phyloP scores from a whole-genome alignment of 1,140 invertebrate species.

The Drosophila prosaltans region DNA sequence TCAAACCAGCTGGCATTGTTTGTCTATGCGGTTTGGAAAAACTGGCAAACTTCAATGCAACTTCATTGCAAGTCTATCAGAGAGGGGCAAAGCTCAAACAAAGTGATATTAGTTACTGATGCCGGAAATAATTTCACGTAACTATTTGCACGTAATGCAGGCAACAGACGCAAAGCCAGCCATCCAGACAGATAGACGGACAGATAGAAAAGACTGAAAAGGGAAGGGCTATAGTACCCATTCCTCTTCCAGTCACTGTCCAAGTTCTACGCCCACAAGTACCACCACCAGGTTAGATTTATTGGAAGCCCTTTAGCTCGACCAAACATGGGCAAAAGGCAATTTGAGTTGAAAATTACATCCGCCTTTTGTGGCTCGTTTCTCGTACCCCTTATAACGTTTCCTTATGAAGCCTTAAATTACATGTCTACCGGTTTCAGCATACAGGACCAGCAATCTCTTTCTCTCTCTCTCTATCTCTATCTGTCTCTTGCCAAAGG shows the following conservation, averaged over 20 bases:
- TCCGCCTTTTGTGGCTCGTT: slow-evolving; percentile 44
- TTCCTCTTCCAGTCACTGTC: neutral
- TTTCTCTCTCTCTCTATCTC: neutral
- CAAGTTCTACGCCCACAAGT: neutral
- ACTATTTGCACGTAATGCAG: slow-evolving; percentile 72
- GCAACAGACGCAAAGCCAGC: neutral
- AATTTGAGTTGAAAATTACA: slow-evolving; percentile 67
- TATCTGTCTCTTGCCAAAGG: neutral
- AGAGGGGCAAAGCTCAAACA: slow-evolving; percentile 44
- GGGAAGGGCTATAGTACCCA: slow-evolving; percentile 15
- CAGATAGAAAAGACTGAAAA: slow-evolving; percentile 7
- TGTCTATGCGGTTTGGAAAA: slow-evolving; percentile 39
- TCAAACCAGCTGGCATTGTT: slow-evolving; percentile 15
- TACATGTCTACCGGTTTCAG: slow-evolving; percentile 8
- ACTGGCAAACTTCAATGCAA: slow-evolving; percentile 56
- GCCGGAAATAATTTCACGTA: slow-evolving; percentile 78
- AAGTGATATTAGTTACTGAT: slow-evolving; percentile 72
- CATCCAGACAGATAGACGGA: neutral
- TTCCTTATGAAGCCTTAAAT: slow-evolving; percentile 3
- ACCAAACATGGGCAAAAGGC: slow-evolving; percentile 50
- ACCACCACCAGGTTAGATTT: slow-evolving; percentile 43
- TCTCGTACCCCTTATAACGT: neutral
- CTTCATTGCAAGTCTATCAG: slow-evolving; percentile 61
- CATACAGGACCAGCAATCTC: neutral
- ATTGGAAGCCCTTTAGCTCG: slow-evolving; percentile 44